These are phyloP conservation scores for Xiphophorus maculatus DNA, from an alignment of 2,113 vertebrate species.

Conservation along the genomic window DNA sequence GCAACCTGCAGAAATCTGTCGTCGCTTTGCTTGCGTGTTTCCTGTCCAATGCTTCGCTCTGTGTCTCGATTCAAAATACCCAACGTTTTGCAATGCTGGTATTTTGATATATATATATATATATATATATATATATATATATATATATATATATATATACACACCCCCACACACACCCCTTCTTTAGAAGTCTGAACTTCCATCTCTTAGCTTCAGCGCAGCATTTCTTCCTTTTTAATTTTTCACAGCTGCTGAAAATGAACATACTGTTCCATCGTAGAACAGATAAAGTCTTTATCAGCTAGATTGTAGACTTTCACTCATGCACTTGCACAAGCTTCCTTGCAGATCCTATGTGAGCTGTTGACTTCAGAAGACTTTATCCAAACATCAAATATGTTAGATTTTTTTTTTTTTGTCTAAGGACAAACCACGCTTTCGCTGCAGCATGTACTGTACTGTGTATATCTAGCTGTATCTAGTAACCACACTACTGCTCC, in stretches of 20 bases:
- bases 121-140: too few relatives aligned
- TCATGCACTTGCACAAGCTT: neutral
- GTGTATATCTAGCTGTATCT: constrained; percentile 64
- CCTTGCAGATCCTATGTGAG: neutral
- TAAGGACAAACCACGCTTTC: constrained; percentile 53
- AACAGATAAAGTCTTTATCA: constrained; percentile 45
- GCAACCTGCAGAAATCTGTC: constrained; percentile 21
- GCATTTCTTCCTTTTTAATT: neutral
- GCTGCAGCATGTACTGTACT: constrained; percentile 75
- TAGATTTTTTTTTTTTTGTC: constrained; percentile 13
- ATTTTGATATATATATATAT: neutral
- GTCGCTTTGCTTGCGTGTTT: constrained; percentile 33
- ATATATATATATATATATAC: too few relatives aligned
- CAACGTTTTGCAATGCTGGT: neutral
- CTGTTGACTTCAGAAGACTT: neutral
- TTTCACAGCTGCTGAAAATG: neutral
- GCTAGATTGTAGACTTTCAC: constrained; percentile 10
- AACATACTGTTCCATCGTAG: constrained; percentile 36
- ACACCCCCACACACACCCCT: too few relatives aligned
- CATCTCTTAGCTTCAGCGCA: neutral
- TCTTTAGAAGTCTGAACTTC: neutral
- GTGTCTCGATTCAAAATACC: constrained; percentile 8
- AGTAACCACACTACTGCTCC: constrained; percentile 76
- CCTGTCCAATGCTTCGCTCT: constrained; percentile 50
- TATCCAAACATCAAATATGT: constrained; percentile 9